Evolutionary conservation across 1,140 invertebrate species (phyloP).

Genomic region (Ostrea denselamellosa): DNA sequence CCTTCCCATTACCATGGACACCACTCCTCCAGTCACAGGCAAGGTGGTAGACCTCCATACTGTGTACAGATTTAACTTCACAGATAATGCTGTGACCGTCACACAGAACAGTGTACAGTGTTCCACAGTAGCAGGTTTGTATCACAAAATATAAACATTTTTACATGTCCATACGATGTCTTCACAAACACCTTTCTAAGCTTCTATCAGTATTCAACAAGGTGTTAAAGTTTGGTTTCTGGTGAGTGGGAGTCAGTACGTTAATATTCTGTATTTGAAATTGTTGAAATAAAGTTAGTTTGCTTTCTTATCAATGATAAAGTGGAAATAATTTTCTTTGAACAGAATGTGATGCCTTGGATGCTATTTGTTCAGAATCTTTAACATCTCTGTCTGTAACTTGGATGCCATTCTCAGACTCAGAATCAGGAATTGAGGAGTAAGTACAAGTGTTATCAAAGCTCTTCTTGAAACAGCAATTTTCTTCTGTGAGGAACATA

Average conservation of each 20-base stretch:
- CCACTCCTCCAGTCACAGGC: slow-evolving; percentile 59
- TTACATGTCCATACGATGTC: too few species aligned
- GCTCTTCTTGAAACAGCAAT: background rate
- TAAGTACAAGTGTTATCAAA: slow-evolving; percentile 13
- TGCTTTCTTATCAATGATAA: background rate
- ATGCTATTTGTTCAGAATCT: slow-evolving; percentile 64
- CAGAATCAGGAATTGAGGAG: slow-evolving; percentile 62
- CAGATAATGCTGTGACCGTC: slow-evolving; percentile 46
- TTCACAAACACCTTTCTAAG: too few species aligned
- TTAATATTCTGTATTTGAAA: too few species aligned
- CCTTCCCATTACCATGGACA: slow-evolving; percentile 56
- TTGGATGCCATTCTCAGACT: slow-evolving; percentile 63
- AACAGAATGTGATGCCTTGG: slow-evolving; percentile 60
- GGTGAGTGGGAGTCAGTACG: too few species aligned
- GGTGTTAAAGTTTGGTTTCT: too few species aligned
- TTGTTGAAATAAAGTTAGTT: background rate
- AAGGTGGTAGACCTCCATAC: slow-evolving; percentile 60
- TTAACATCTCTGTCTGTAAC: slow-evolving; percentile 59
- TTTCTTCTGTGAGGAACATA: background rate
- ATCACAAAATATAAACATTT: too few species aligned
- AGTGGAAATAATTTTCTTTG: slow-evolving; percentile 17
- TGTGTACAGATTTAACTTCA: slow-evolving; percentile 52
- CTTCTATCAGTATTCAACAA: too few species aligned
- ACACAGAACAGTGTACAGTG: slow-evolving; percentile 56
- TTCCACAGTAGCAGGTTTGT: slow-evolving; percentile 55